These are phyloP conservation scores for Rhinogobius similis DNA, from an alignment of 2,113 vertebrate genomes.

Conservation along the genomic window DNA sequence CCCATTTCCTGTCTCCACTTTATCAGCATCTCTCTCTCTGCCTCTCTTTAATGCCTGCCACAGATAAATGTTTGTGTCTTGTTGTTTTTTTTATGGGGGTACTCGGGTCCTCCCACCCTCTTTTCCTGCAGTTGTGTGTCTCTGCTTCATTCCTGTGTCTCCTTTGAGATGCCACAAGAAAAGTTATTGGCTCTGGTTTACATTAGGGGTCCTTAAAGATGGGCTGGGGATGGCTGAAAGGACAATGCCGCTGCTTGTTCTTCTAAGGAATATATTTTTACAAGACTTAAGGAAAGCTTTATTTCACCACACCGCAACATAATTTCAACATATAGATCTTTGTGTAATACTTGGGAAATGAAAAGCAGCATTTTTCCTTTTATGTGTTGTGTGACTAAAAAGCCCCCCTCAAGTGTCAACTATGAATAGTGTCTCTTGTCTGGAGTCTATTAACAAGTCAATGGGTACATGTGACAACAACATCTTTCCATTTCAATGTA, in stretches of 20 bases:
- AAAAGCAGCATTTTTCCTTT: conserved; percentile 17
- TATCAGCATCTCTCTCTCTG: conserved; percentile 72
- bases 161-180: conserved; percentile 73
- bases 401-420: background rate
- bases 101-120: conserved; percentile 40
- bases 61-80: conserved; percentile 78
- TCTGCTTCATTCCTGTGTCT: conserved; percentile 55
- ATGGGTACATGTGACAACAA: background rate
- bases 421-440: background rate
- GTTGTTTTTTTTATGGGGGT: conserved; percentile 74
- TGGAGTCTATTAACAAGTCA: background rate
- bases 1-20: conserved; percentile 77
- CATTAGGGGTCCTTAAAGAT: conserved; percentile 71
- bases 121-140: conserved; percentile 3
- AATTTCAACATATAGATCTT: conserved; percentile 21
- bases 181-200: conserved; percentile 76
- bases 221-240: conserved; percentile 62
- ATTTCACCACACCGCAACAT: conserved; percentile 7
- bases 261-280: conserved; percentile 56
- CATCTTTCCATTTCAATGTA: background rate
- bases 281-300: conserved; percentile 24
- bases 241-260: conserved; percentile 64
- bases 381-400: conserved; percentile 10
- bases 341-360: conserved; percentile 5
- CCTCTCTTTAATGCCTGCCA: conserved; percentile 62